phyloP scores from a whole-genome alignment of 2,797 vertebrate genomes.

The Helarctos malayanus region DNA sequence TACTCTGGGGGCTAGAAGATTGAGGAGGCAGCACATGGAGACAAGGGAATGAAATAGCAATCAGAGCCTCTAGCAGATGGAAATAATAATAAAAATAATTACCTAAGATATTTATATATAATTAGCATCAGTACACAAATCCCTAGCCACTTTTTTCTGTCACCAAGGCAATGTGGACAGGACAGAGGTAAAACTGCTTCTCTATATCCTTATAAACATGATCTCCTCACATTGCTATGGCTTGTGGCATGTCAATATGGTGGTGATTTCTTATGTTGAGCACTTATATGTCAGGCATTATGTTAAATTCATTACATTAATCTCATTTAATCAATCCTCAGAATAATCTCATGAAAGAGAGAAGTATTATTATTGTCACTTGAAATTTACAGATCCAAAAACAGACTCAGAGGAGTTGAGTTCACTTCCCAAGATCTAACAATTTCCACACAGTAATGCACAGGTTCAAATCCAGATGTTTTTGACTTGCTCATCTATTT shows the following conservation, averaged over 20 bases:
- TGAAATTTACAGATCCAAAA: constrained; percentile 16
- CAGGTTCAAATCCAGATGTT: constrained; percentile 11
- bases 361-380: not conserved
- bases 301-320: not conserved
- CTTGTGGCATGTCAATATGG: not conserved
- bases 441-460: not conserved
- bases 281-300: not conserved
- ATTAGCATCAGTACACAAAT: constrained; percentile 61
- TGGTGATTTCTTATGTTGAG: not conserved
- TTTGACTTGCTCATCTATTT: not conserved
- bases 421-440: not conserved
- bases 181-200: not conserved
- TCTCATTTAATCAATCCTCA: constrained; percentile 9
- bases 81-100: constrained; percentile 39
- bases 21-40: not conserved
- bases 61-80: constrained; percentile 28
- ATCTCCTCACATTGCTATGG: not conserved
- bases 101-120: constrained; percentile 52
- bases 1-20: not conserved
- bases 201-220: not conserved
- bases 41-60: not conserved
- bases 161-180: not conserved
- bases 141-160: not conserved
- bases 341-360: not conserved
- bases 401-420: not conserved